Conservation (phyloP, 2,888 invertebrate genomes). For the Polydesmus complanatus region DNA sequence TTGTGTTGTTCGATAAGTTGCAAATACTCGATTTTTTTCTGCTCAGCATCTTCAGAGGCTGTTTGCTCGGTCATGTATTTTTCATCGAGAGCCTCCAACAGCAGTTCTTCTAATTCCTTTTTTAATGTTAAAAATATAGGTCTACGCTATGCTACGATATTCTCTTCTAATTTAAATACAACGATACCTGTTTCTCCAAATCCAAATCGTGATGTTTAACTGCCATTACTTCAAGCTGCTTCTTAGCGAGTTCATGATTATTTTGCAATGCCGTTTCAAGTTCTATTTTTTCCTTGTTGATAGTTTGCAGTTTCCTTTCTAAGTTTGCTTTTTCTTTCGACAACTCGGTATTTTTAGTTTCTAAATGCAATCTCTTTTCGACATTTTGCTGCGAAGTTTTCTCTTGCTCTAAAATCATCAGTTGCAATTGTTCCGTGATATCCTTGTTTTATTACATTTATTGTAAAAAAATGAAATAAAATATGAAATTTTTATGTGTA, state of each 20-base stretch:
- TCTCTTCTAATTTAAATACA: neutral
- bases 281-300: conserved; percentile 25
- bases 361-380: neutral
- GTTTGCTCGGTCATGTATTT: conserved; percentile 6
- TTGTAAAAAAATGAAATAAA: neutral
- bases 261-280: conserved; percentile 25
- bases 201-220: conserved; percentile 1
- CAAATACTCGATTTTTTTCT: conserved; percentile 1
- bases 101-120: conserved; percentile 10
- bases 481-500: neutral
- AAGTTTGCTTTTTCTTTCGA: neutral
- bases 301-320: conserved; percentile 23
- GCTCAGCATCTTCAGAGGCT: neutral
- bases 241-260: neutral
- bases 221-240: conserved; percentile 1
- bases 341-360: neutral
- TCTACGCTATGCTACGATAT: neutral
- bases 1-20: neutral
- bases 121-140: neutral
- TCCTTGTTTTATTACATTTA: too few relatives aligned
- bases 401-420: neutral
- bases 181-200: conserved; percentile 2
- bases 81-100: conserved; percentile 9
- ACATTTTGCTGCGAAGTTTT: neutral
- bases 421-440: neutral